Percentiles rank a stretch among this genome's conserved stretches.
phyloP scores from a whole-genome alignment of 2,797 vertebrate species.

The Amblyopsis hoosieri region DNA sequence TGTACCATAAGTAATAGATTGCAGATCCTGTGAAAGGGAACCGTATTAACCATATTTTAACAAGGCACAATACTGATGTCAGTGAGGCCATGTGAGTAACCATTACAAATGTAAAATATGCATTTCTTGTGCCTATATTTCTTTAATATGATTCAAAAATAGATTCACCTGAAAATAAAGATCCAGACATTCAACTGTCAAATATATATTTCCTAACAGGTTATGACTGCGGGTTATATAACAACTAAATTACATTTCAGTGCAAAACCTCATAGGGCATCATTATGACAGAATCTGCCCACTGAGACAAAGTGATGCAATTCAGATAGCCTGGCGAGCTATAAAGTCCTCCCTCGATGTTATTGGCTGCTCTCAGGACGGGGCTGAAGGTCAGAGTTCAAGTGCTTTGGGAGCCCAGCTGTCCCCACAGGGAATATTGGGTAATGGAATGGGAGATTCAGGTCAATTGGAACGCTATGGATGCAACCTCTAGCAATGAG shows the following conservation, averaged over 20 bases:
- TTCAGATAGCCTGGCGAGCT: constrained; percentile 61
- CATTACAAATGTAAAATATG: background rate
- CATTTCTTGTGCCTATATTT: background rate
- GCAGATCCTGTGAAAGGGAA: too few relatives aligned
- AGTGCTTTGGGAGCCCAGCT: constrained; percentile 77
- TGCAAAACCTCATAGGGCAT: constrained; percentile 32
- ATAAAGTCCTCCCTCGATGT: constrained; percentile 77
- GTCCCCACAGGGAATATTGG: constrained; percentile 77
- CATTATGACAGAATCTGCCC: constrained; percentile 45
- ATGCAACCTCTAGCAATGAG: constrained; percentile 55
- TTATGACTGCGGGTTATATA: constrained; percentile 34
- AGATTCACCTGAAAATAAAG: background rate
- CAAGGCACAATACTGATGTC: background rate
- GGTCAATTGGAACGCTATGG: constrained; percentile 75
- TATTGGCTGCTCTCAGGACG: constrained; percentile 76
- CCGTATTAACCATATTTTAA: background rate
- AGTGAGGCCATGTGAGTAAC: background rate
- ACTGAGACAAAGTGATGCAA: constrained; percentile 47
- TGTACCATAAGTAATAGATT: too few relatives aligned
- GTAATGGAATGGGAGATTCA: constrained; percentile 82
- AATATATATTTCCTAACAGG: constrained; percentile 4
- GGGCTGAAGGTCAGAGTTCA: constrained; percentile 80
- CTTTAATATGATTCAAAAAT: background rate
- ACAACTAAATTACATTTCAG: constrained; percentile 59
- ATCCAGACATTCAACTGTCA: background rate